Evolutionary conservation across 2,888 invertebrate species (phyloP).

Genomic region (Trichogramma dendrolimi): DNA sequence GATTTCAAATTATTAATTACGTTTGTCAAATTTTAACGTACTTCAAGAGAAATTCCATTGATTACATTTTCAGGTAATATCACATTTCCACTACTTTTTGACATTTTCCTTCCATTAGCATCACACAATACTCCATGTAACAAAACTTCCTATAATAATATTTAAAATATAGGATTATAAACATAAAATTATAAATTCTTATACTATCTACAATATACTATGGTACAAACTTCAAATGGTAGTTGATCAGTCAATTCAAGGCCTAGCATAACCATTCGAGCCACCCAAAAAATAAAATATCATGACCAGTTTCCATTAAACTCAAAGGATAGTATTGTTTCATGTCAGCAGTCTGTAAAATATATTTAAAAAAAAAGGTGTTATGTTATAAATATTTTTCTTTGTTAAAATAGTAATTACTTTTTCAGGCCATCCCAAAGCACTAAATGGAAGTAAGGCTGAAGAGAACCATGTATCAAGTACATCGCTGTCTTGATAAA

Average conservation of each 20-base stretch:
- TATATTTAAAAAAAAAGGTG: conserved; percentile 8
- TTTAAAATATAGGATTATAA: conserved; percentile 5
- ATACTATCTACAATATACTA: conserved; percentile 6
- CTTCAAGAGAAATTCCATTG: conserved; percentile 70
- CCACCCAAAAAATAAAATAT: conserved; percentile 97
- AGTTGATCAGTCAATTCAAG: conserved; percentile 70
- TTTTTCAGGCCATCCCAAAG: conserved; percentile 81
- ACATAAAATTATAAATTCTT: background rate
- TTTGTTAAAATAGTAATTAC: conserved; percentile 28
- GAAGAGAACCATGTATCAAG: conserved; percentile 99
- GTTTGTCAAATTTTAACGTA: conserved; percentile 34
- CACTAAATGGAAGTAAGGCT: conserved; percentile 83
- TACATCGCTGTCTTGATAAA: conserved; percentile 80
- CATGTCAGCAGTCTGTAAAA: conserved; percentile 55
- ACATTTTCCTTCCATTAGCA: conserved; percentile 92
- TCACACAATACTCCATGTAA: conserved; percentile 94
- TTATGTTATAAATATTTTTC: background rate
- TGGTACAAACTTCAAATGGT: conserved; percentile 64
- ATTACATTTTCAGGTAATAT: conserved; percentile 90
- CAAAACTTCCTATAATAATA: conserved; percentile 59
- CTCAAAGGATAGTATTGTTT: conserved; percentile 73
- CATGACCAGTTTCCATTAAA: conserved; percentile 92
- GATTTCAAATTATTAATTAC: background rate
- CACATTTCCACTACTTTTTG: conserved; percentile 93
- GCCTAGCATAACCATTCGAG: conserved; percentile 91